Evolutionary conservation across 2,113 vertebrate species (phyloP), one percentile per base, ranked within the genome.

Genomic region (Dasypus novemcinctus): DNA sequence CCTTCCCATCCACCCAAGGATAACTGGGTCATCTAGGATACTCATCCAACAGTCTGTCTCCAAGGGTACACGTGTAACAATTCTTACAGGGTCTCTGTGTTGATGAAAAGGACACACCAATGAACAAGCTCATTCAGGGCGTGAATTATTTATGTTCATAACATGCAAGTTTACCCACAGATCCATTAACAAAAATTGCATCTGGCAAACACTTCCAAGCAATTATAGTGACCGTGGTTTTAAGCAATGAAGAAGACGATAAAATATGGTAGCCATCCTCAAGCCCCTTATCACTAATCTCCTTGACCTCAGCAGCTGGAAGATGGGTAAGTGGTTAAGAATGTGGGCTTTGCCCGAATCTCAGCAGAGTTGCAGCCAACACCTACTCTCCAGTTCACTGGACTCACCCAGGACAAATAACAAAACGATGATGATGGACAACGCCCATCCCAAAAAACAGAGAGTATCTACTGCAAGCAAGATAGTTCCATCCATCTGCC

Each of bases 201-300:
- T 92, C 96, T 96, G 95, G 95, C 85, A 96, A 79, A 49, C 69
- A 80, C 93, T 94, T 97, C 78, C 82, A 93, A 96, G 94, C 95
- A 96, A 63, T 75, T 41, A 7, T 57, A 71, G 64, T 63, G 21
- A 91, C 88, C 94, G 61, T 89, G 94, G 86, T 96, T 97, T 97
- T 92, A 57, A 69, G 59, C 63, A 63, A 87, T 27, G 43, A 92
- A 36, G 5, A 21, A 92, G 68, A 79, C 38, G 71, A 88, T 95
- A 46, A 95, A 81, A 69, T 2, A 64, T 10, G 95, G 57, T 72
- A 54, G 27, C 68, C 33, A n/a, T 13, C 33, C 63, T 63, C 21
- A 17, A 85, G 54, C 17, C 79, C 46, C 46, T 49, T 49, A 49
- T 49, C 76, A 2, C 27, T 68, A 18, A 46, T 14, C 20, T 85